phyloP scores from a whole-genome alignment of 2,113 vertebrate species.

The Tychaedon coryphoeus region DNA sequence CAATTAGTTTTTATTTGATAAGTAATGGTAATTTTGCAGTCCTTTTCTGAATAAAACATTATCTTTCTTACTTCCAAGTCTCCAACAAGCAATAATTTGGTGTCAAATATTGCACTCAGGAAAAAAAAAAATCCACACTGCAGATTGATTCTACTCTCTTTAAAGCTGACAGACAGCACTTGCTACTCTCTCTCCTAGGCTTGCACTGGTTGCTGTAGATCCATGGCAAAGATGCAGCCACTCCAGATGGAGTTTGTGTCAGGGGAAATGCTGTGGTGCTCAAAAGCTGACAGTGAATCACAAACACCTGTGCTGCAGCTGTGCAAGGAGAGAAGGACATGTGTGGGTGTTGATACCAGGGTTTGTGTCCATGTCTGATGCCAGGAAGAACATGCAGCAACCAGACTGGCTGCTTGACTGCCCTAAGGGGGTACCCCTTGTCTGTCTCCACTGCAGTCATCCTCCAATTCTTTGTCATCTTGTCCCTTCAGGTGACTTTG shows the following conservation, averaged over 20 bases:
- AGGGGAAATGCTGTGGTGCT: not conserved
- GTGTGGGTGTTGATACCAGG: not conserved
- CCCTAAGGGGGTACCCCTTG: accelerated
- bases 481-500: not conserved
- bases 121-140: not conserved
- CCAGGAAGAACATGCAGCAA: not conserved
- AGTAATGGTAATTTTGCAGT: not conserved
- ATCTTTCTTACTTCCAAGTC: not conserved
- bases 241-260: too few species aligned
- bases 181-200: not conserved
- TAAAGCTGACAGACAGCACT: not conserved
- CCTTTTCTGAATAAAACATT: not conserved
- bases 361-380: not conserved
- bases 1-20: not conserved
- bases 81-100: not conserved
- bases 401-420: not conserved
- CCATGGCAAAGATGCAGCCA: not conserved
- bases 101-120: not conserved
- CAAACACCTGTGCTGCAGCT: not conserved
- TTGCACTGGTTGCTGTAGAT: not conserved
- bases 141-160: not conserved
- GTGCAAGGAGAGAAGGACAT: not conserved
- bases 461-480: not conserved
- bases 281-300: not conserved
- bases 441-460: not conserved